A percentile compares a stretch with the other conserved stretches of the same genome.
Evolutionary conservation across 2,888 invertebrate genomes (phyloP).

Genomic region (Hymenopus coronatus): DNA sequence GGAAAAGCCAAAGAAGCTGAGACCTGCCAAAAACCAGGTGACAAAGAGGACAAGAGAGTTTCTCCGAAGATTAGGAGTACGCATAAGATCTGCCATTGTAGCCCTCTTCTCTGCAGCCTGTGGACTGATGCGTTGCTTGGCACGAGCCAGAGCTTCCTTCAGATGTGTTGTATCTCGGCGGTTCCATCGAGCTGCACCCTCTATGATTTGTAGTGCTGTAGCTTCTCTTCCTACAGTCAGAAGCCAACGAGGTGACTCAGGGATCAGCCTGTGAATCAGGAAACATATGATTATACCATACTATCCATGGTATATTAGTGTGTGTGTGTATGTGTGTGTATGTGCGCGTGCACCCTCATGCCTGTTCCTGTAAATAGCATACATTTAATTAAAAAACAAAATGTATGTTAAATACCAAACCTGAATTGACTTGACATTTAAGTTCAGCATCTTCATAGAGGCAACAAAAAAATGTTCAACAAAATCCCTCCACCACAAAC

Average conservation of each 20-base stretch:
- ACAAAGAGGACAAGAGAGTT: slow-evolving; percentile 52
- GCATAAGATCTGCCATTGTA: slow-evolving; percentile 48
- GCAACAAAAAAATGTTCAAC: too few relatives aligned
- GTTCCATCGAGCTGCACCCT: slow-evolving; percentile 44
- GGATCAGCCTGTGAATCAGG: slow-evolving; percentile 49
- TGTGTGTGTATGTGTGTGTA: too few relatives aligned
- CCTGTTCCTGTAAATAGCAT: too few relatives aligned
- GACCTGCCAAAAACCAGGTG: slow-evolving; percentile 58
- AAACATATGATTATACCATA: not conserved
- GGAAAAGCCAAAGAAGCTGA: slow-evolving; percentile 59
- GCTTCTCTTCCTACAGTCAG: slow-evolving; percentile 54
- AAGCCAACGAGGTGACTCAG: slow-evolving; percentile 64
- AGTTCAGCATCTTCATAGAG: too few relatives aligned
- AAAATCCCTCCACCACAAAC: too few relatives aligned
- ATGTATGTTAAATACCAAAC: too few relatives aligned
- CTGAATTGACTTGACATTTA: too few relatives aligned
- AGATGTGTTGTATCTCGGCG: slow-evolving; percentile 37
- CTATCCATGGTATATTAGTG: not conserved
- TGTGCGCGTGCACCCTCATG: too few relatives aligned
- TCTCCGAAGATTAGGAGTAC: slow-evolving; percentile 51
- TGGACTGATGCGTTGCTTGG: slow-evolving; percentile 27
- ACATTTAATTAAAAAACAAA: too few relatives aligned
- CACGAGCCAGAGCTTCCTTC: slow-evolving; percentile 12
- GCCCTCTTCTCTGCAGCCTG: slow-evolving; percentile 42
- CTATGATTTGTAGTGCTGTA: slow-evolving; percentile 50